Evolutionary conservation across 2,888 invertebrate species (phyloP), one percentile per base, ranked within the genome.

Genomic region (Coelinius sp.): DNA sequence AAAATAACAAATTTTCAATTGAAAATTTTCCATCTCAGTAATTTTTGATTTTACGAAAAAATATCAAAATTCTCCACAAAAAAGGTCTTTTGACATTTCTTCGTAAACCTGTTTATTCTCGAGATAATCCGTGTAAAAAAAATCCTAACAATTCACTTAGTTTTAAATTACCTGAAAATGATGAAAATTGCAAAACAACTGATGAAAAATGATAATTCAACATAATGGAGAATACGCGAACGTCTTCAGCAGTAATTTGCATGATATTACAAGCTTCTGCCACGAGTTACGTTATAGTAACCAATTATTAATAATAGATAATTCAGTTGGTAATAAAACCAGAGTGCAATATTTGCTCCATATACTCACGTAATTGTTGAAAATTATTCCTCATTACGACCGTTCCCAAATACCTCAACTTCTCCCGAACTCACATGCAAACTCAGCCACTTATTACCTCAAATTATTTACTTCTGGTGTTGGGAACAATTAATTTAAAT

Each of bases 211-310:
- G n/a, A 52, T 38, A 53, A 44, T 38, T 52, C 20, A 25, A 38
- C 46, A 24, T 25, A 22, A 70, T 65, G 46, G 5, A 20, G 46
- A 1, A 5, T 4, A 2, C 20, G 46, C 46, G 20, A 49, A 49
- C 46, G 20, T 49, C 20, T 20, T 17, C 20, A 49, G 14, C 3
- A 44, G 44, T 14, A 44, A 44, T 44, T 44, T n/a, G 14, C 44
- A 44, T 44, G 44, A 14, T 44, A 31, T 44, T 44, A 44, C 44
- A 17, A 7, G 2, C 5, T 5, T 1, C 35, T 8, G 5, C n/a
- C 20, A 38, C 53, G 73, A 67, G 71, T 73, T 72, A 70, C 73
- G 73, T 71, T 75, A 74, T 71, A n/a, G n/a, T 73, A 71, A 52
- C 64, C 69, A 64, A 74, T 74, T 70, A 75, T 74, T 64, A 41